Evolutionary conservation across 2,113 vertebrate species (phyloP).

Genomic region (Vanacampus margaritifer): DNA sequence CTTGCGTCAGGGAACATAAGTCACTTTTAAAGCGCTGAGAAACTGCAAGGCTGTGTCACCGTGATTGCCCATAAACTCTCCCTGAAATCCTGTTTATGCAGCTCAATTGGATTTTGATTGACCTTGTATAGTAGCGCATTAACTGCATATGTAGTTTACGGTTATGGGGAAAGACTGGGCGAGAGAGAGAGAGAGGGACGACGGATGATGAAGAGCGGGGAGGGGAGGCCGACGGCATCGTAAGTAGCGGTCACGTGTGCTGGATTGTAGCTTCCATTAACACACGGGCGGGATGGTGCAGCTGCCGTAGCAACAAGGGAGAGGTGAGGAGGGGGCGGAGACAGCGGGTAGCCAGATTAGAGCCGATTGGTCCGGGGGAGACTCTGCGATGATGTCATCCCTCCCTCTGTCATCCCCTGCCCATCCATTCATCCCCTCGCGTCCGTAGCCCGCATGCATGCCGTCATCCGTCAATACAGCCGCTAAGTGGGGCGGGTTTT

Average conservation of each 20-base stretch:
- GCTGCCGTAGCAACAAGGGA: slow-evolving; percentile 70
- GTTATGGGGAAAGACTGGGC: slow-evolving; percentile 3
- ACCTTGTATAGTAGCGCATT: neutral
- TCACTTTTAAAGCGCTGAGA: slow-evolving; percentile 8
- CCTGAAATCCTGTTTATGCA: slow-evolving; percentile 8
- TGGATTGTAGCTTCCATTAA: slow-evolving; percentile 26
- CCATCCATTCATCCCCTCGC: slow-evolving; percentile 51
- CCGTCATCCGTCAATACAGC: slow-evolving; percentile 57
- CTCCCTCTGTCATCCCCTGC: slow-evolving; percentile 21
- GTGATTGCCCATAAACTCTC: neutral
- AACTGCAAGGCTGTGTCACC: neutral
- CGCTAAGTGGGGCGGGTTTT: slow-evolving; percentile 7
- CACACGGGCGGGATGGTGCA: slow-evolving; percentile 38
- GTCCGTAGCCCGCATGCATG: slow-evolving; percentile 31
- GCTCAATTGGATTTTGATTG: slow-evolving; percentile 7
- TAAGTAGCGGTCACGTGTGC: slow-evolving; percentile 14
- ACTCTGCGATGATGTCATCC: slow-evolving; percentile 53
- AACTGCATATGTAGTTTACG: neutral
- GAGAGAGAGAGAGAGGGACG: neutral
- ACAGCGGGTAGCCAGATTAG: slow-evolving; percentile 24
- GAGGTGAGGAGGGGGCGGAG: slow-evolving; percentile 54
- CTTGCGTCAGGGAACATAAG: slow-evolving; percentile 4
- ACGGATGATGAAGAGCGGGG: slow-evolving; percentile 6
- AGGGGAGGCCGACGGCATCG: neutral
- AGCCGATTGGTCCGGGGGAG: slow-evolving; percentile 46